phyloP scores from a whole-genome alignment of 1,140 invertebrate genomes.

The Halesus radiatus region DNA sequence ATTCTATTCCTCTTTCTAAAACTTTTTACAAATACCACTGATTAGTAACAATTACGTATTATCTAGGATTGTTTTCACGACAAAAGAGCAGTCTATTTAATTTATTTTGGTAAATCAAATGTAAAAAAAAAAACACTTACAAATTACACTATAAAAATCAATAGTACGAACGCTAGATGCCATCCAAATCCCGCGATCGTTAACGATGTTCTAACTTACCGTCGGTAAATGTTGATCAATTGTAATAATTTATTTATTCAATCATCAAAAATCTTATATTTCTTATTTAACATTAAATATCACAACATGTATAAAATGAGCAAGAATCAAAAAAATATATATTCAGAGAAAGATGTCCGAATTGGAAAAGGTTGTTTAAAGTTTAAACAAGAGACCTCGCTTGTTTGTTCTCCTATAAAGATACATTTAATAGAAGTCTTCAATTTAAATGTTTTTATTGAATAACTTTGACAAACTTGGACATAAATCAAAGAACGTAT shows the following conservation, averaged over 20 bases:
- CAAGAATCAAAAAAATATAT: conserved; percentile 9
- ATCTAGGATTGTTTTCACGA: too few relatives aligned
- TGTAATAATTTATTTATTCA: too few relatives aligned
- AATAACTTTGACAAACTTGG: too few relatives aligned
- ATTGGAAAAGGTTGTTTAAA: too few relatives aligned
- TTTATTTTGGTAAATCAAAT: background rate
- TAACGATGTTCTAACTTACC: too few relatives aligned
- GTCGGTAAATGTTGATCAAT: too few relatives aligned
- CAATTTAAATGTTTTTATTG: too few relatives aligned
- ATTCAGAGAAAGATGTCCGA: too few relatives aligned
- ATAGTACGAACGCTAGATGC: background rate
- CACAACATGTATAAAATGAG: conserved; percentile 32
- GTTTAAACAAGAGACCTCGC: too few relatives aligned
- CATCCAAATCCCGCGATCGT: background rate
- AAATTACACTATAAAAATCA: background rate
- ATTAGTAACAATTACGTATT: too few relatives aligned
- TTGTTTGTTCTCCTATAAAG: too few relatives aligned
- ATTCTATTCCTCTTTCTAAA: background rate
- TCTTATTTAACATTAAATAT: conserved; percentile 24
- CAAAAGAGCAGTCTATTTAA: background rate
- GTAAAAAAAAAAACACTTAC: background rate
- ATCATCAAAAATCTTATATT: background rate
- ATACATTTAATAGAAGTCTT: too few relatives aligned
- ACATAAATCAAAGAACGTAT: background rate
- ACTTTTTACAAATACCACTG: background rate